Percentiles rank a stretch among this genome's conserved stretches.
These are phyloP conservation scores for Chymomyza costata DNA, from an alignment of 1,140 invertebrate genomes.

Conservation along the genomic window DNA sequence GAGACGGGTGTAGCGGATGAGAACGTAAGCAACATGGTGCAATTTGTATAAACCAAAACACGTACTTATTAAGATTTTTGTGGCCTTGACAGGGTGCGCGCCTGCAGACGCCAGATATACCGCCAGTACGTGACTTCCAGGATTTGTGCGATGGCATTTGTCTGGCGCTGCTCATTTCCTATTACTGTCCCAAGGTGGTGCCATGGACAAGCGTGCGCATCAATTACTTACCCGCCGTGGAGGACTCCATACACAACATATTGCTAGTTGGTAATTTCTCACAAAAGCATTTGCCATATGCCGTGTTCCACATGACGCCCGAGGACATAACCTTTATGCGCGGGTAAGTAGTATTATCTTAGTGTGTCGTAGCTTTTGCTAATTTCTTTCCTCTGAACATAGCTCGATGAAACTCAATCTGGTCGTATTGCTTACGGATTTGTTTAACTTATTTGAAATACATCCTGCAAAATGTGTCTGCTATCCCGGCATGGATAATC, in stretches of 20 bases:
- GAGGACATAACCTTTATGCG: conserved; percentile 97
- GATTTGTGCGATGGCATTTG: conserved; percentile 95
- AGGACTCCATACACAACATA: conserved; percentile 95
- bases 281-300: conserved; percentile 86
- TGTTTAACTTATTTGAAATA: conserved; percentile 96
- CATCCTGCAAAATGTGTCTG: conserved; percentile 92
- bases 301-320: conserved; percentile 95
- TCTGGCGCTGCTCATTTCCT: conserved; percentile 91
- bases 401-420: conserved; percentile 95
- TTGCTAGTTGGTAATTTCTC: conserved; percentile 93
- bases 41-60: not conserved
- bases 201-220: conserved; percentile 84
- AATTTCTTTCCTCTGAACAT: conserved; percentile 51
- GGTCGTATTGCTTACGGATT: conserved; percentile 94
- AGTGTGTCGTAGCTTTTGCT: not conserved
- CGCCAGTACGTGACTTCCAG: conserved; percentile 75
- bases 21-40: conserved; percentile 60
- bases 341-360: conserved; percentile 79
- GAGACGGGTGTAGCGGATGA: conserved; percentile 67
- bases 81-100: conserved; percentile 47
- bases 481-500: conserved; percentile 81
- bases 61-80: not conserved
- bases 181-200: conserved; percentile 94
- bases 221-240: conserved; percentile 81
- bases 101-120: conserved; percentile 70